Evolutionary conservation across 2,888 invertebrate species (phyloP).

Genomic region (Drosophila nigritarsus): DNA sequence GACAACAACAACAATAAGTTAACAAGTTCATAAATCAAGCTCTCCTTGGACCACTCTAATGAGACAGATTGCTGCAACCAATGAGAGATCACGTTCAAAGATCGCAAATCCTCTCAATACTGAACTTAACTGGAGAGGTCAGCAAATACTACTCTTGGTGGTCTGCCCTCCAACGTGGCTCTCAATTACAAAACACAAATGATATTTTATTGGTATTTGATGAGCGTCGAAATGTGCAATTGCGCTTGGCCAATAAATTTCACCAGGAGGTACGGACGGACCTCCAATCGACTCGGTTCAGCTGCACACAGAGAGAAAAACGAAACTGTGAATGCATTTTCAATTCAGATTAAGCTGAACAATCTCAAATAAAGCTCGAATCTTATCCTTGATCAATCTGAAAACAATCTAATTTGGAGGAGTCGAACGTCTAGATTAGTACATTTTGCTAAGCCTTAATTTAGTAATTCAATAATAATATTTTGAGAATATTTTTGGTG

Average conservation of each 20-base stretch:
- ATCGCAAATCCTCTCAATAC: constrained; percentile 17
- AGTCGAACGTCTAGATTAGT: not conserved
- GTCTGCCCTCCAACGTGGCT: constrained; percentile 31
- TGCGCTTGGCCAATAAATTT: constrained; percentile 71
- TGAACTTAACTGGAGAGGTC: constrained; percentile 9
- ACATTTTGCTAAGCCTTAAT: not conserved
- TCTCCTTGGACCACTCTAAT: constrained; percentile 70
- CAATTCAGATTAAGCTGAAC: not conserved
- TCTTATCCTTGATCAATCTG: not conserved
- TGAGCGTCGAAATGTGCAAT: constrained; percentile 75
- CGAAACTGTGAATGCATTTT: not conserved
- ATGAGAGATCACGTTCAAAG: constrained; percentile 17
- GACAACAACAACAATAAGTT: constrained; percentile 42
- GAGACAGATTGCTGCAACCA: constrained; percentile 72
- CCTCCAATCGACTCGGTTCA: not conserved
- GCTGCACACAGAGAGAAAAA: not conserved
- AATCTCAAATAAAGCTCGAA: not conserved
- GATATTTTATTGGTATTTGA: constrained; percentile 80
- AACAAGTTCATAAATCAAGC: constrained; percentile 65
- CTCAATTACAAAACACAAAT: constrained; percentile 76
- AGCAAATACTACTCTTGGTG: constrained; percentile 42
- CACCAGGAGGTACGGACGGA: not conserved
- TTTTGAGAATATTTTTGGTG: not conserved
- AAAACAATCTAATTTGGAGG: not conserved
- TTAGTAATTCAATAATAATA: too few relatives aligned